Base-by-base conservation (phyloP, 2,888 invertebrate genomes). In the Fabriciana adippe region DNA sequence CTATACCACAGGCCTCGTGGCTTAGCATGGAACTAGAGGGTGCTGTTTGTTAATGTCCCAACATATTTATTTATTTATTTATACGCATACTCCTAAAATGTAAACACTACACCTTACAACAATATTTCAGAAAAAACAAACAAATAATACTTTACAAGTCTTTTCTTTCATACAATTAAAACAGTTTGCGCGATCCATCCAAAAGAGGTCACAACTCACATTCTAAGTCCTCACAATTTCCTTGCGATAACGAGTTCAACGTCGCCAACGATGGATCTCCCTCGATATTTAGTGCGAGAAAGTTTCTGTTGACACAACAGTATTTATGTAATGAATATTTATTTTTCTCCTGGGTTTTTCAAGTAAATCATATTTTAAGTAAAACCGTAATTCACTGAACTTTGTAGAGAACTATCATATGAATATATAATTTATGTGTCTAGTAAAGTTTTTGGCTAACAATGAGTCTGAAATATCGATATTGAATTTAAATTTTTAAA, bases 241-340 rank as follows among this genome's bases (percentile, higher is more conserved):
- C 83, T 79, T 69, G 71, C 73, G 74, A 79, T 82, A 83, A 83
- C 81, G 80, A 84, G 84, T 83, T 81, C 76, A 74, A 70, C 74
- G 79, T 76, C 79, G 77, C 67, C 79, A 68, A 67, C 75, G 76
- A 78, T 61, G 55, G 79, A 79, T 79, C 78, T 75, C 73, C 67
- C 76, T 74, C 78, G 75, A 81, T 82, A 81, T 81, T 83, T 80
- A 79, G 76, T 75, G 76, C 67, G 74, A 67, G 73, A 76, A 83
- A 80, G 74, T 83, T 81, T 79, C 72, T 65, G 79, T 81, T 79
- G 79, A 80, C 83, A 81, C 79, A 79, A 83, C 26, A 53, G 16
- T 54, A 15, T 47, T 59, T n/a, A 45, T 50, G 35, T 18, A 21
- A 35, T 50, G 31, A 21, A 41, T 41, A n/a, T 41, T 41, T 51